Base-by-base conservation (phyloP, 2,888 invertebrate species). In the Glyphotaelius pellucidus region DNA sequence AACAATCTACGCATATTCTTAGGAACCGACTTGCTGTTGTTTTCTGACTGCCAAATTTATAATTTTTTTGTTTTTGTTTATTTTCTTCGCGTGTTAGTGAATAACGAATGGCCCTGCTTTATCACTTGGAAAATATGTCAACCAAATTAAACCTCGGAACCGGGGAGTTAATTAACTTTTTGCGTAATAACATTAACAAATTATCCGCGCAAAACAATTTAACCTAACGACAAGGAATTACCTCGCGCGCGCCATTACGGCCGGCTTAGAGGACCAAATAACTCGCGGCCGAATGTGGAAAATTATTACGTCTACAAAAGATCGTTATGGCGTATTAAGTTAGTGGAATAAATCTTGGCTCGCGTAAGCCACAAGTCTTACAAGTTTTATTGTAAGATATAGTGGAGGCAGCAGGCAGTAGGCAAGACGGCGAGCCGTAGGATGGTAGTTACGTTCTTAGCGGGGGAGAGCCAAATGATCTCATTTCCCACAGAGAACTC, bases 341-440 rank as follows among this genome's bases (percentile, higher is more conserved):
- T 95, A 94, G 94, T 95, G 94, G 95, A 95, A 95, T 95, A 96
- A 96, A 96, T 96, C 95, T 96, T 95, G 94, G 94, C 94, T 94
- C 94, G 94, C 94, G 92, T 94, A 93, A 95, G 95, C 95, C 93
- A 95, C 90, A 94, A 94, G 95, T 95, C 96, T 96, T 96, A 96
- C 94, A 95, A 95, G 95, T 96, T 96, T 96, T 96, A 96, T 95
- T 96, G 95, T 95, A 93, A 93, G 93, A 93, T 93, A 93, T 93
- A 93, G 93, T 88, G 79, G 52, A 85, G 42, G 90, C 81, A 90
- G 80, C 89, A 52, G 52, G 52, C 52, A 52, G 52, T 19, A 52
- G 32, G 84, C 91, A 79, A 89, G 32, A 89, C n/a, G 89, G 79
- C 83, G 67, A 42, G 31, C 67, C 14, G 86, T 42, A 15, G 92